Conservation (phyloP, 2,888 invertebrate species). For the Volucella inflata region DNA sequence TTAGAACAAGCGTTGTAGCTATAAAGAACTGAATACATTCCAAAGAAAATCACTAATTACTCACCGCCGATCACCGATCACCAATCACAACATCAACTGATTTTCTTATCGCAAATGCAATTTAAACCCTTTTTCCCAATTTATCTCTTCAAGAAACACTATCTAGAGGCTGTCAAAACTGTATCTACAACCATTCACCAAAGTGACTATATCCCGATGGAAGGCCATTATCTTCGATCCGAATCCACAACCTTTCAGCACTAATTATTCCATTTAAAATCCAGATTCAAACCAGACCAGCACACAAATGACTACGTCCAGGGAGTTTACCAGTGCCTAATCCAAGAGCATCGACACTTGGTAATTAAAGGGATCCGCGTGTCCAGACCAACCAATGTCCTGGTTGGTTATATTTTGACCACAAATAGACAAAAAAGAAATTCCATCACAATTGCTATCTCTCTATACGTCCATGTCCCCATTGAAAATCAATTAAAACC, state of each 20-base stretch:
- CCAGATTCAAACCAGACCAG: conserved; percentile 2
- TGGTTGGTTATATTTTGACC: conserved; percentile 49
- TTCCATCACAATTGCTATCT: conserved; percentile 3
- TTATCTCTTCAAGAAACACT: conserved; percentile 47
- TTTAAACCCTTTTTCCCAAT: conserved; percentile 68
- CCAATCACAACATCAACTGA: conserved; percentile 34
- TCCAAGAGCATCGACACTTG: conserved; percentile 26
- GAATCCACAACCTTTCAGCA: conserved; percentile 71
- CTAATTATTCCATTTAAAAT: conserved; percentile 72
- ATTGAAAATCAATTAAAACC: conserved; percentile 70
- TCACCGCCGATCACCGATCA: conserved; percentile 47
- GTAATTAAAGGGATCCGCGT: conserved; percentile 70
- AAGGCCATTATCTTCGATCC: conserved; percentile 61
- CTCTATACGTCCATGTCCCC: background rate
- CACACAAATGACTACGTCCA: conserved; percentile 7
- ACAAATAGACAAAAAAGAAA: conserved; percentile 39
- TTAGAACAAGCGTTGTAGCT: no score
- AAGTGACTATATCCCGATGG: conserved; percentile 35
- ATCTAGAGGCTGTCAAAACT: conserved; percentile 65
- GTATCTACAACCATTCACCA: conserved; percentile 65
- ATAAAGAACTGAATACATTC: conserved; percentile 9
- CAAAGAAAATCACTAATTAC: conserved; percentile 33
- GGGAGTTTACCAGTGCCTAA: conserved; percentile 17
- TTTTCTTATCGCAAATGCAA: conserved; percentile 60
- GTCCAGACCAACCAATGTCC: conserved; percentile 35